Evolutionary conservation across 2,888 invertebrate species (phyloP).

Genomic region (Zeuzera pyrina): DNA sequence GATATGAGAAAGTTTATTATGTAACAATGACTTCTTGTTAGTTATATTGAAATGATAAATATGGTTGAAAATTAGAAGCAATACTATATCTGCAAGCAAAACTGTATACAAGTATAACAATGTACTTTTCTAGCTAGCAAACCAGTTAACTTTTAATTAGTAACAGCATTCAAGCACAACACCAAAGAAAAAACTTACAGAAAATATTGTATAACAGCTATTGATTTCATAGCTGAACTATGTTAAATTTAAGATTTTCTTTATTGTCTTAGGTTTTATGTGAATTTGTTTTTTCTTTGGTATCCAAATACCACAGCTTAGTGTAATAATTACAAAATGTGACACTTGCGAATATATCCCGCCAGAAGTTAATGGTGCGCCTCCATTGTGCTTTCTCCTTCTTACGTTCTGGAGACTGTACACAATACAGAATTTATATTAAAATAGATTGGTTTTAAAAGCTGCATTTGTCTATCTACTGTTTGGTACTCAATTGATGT

Average conservation of each 20-base stretch:
- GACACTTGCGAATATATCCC: slow-evolving; percentile 71
- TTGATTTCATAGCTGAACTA: too few relatives aligned
- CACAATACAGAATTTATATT: too few relatives aligned
- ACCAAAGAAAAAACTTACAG: slow-evolving; percentile 60
- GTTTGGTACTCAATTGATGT: neutral
- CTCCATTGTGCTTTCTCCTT: slow-evolving; percentile 70
- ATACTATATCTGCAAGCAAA: too few relatives aligned
- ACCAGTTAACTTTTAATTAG: too few relatives aligned
- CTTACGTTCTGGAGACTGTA: slow-evolving; percentile 66
- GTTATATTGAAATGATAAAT: too few relatives aligned
- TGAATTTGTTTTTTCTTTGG: slow-evolving; percentile 54
- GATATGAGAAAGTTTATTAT: too few relatives aligned
- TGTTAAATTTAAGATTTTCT: neutral
- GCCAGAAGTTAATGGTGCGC: slow-evolving; percentile 72
- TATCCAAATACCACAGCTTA: slow-evolving; percentile 13
- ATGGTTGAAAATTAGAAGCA: too few relatives aligned
- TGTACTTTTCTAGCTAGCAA: too few relatives aligned
- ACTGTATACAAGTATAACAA: too few relatives aligned
- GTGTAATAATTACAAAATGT: slow-evolving; percentile 41
- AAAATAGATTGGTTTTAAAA: neutral
- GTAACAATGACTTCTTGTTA: too few relatives aligned
- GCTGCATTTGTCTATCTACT: neutral
- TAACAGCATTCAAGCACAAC: slow-evolving; percentile 42
- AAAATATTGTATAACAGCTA: too few relatives aligned
- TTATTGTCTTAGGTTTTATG: neutral